Conservation (phyloP, 2,888 invertebrate genomes). For the Agapostemon virescens region DNA sequence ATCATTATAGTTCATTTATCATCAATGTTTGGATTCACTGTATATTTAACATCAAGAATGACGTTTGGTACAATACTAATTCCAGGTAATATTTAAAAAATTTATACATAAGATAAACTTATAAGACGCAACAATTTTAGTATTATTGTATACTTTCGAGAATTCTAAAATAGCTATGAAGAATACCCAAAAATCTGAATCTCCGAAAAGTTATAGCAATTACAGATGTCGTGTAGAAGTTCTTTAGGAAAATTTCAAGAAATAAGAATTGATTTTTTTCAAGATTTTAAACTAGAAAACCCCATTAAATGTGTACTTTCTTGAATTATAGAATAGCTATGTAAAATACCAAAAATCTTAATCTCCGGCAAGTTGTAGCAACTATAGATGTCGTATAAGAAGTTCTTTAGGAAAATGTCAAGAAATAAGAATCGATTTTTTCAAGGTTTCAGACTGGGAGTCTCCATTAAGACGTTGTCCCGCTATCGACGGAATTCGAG, state of each 20-base stretch:
- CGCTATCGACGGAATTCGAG: constrained; percentile 38
- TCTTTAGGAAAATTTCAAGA: neutral
- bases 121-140: no score
- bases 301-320: no score
- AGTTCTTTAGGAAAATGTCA: neutral
- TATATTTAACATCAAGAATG: no score
- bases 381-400: neutral
- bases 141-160: no score
- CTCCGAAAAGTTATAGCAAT: neutral
- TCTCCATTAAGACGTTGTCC: constrained; percentile 14
- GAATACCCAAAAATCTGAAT: neutral
- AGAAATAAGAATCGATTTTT: neutral
- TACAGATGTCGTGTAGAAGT: neutral
- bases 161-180: no score
- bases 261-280: neutral
- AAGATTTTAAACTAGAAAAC: neutral
- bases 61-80: no score
- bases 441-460: neutral
- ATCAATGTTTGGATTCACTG: no score
- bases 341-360: neutral
- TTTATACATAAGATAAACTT: no score
- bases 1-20: no score
- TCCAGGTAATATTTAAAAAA: no score
- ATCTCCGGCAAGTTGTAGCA: neutral
- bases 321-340: no score